phyloP scores from a whole-genome alignment of 2,113 vertebrate genomes.

The Dicrurus megarhynchus region DNA sequence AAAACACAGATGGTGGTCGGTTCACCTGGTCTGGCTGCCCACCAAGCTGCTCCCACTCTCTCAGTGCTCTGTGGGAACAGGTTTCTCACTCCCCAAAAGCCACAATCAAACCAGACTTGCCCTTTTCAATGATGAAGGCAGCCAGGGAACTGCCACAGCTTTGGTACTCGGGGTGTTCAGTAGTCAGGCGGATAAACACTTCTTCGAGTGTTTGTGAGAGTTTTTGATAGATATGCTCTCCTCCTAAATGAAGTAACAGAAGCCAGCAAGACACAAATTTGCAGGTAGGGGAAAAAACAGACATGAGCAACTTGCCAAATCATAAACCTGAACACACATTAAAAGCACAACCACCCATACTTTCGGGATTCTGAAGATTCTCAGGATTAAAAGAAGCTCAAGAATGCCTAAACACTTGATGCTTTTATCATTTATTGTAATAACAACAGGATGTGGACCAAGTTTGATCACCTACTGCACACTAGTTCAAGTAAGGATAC shows the following conservation, averaged over 20 bases:
- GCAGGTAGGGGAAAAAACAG: fast-evolving
- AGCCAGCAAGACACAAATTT: neutral
- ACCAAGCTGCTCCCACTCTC: neutral
- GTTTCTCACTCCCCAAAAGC: neutral
- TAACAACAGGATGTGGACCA: neutral
- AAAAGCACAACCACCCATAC: neutral
- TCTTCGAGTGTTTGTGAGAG: slow-evolving; percentile 75
- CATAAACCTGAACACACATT: neutral
- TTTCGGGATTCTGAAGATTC: neutral
- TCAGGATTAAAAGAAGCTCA: neutral
- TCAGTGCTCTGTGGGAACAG: neutral
- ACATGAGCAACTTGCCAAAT: neutral
- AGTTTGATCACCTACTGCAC: neutral
- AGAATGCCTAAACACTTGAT: neutral
- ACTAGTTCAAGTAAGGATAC: neutral
- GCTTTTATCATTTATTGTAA: neutral
- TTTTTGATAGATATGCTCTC: slow-evolving; percentile 65
- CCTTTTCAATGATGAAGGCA: slow-evolving; percentile 86
- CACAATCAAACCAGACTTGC: slow-evolving; percentile 66
- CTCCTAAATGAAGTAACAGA: slow-evolving; percentile 61
- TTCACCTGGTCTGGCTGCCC: neutral
- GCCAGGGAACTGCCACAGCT: slow-evolving; percentile 82
- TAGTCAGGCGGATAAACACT: slow-evolving; percentile 77
- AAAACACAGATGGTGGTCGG: fast-evolving
- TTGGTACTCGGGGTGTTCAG: slow-evolving; percentile 73